Conservation (phyloP, 2,113 vertebrate species). For the Anolis carolinensis region DNA sequence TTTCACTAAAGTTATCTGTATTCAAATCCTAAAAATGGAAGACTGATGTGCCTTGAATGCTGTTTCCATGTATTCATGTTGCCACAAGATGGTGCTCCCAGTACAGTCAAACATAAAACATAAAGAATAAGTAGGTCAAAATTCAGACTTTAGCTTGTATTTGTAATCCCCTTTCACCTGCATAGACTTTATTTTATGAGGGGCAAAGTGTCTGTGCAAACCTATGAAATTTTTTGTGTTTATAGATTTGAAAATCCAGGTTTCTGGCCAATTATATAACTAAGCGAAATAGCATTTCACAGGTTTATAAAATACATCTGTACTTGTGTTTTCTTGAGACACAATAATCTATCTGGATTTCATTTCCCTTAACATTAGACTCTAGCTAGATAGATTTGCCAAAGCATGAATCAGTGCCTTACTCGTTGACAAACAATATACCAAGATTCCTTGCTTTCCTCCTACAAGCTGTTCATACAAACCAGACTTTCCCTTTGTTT, state of each 20-base stretch:
- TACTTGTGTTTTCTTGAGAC: background rate
- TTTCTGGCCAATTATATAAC: slow-evolving; percentile 15
- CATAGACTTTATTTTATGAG: background rate
- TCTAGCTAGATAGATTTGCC: background rate
- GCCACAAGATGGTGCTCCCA: slow-evolving; percentile 70
- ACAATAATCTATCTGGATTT: background rate
- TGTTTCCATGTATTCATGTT: background rate
- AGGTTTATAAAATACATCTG: slow-evolving; percentile 13
- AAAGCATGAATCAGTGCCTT: background rate
- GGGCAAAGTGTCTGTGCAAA: background rate
- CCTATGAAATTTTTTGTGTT: background rate
- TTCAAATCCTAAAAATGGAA: background rate
- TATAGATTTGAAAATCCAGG: background rate
- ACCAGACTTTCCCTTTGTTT: background rate
- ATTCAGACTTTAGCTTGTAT: background rate
- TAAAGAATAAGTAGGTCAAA: too few relatives aligned
- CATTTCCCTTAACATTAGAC: background rate
- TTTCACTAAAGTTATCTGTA: background rate
- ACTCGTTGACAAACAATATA: background rate
- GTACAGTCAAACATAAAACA: slow-evolving; percentile 17
- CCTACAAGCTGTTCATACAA: background rate
- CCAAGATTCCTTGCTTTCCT: background rate
- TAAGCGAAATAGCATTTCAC: background rate
- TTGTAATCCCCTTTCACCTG: background rate
- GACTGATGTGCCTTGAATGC: background rate